Conservation (phyloP, 37 sponge, comb jelly and placozoan species). For the Ianthella basta region DNA sequence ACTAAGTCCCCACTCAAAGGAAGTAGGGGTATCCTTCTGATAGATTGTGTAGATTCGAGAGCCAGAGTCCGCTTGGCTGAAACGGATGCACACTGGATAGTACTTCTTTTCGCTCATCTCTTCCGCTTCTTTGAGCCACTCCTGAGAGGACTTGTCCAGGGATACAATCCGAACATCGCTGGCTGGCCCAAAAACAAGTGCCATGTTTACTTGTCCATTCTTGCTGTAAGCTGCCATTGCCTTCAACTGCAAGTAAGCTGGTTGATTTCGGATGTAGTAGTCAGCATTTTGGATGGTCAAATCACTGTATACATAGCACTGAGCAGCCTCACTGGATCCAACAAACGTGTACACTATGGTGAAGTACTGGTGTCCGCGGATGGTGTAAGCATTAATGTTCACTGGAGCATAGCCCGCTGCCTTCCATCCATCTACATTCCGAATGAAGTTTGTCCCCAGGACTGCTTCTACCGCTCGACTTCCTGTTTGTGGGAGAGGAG, state of each 20-base stretch:
- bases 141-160: not conserved
- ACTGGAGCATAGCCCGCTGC: not conserved
- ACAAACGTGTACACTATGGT: not conserved
- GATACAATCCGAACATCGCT: not conserved
- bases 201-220: not conserved
- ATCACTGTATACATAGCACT: not conserved
- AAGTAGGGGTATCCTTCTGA: not conserved
- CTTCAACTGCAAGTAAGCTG: not conserved
- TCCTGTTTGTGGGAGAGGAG: not conserved
- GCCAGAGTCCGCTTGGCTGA: not conserved
- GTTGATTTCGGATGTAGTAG: not conserved
- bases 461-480: not conserved
- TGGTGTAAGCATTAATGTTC: not conserved
- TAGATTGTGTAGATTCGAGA: not conserved
- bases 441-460: not conserved
- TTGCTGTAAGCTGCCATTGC: not conserved
- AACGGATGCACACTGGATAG: not conserved
- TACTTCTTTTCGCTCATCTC: not conserved
- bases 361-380: not conserved
- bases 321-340: not conserved
- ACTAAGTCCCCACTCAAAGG: not conserved
- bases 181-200: not conserved
- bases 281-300: not conserved
- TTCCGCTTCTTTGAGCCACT: not conserved
- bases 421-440: not conserved